Conservation (phyloP, 2,113 vertebrate genomes). For the Pterophyllum scalare region DNA sequence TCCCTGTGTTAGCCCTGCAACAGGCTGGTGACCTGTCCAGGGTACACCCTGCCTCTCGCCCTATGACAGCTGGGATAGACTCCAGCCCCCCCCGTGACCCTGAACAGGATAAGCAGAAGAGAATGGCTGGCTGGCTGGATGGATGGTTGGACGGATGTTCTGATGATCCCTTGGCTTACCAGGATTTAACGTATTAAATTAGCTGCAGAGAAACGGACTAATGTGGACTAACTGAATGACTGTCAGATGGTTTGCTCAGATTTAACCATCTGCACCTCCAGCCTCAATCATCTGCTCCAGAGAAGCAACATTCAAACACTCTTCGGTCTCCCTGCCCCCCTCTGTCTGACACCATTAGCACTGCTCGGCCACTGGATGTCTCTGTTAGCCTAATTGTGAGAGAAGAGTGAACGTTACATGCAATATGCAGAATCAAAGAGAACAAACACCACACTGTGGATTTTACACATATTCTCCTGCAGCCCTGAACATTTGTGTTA, state of each 20-base stretch:
- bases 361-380: constrained; percentile 67
- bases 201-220: not conserved
- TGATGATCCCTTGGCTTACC: not conserved
- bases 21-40: too few species aligned
- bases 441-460: not conserved
- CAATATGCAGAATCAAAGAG: not conserved
- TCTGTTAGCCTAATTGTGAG: constrained; percentile 51
- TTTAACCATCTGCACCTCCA: not conserved
- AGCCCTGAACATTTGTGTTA: constrained; percentile 42
- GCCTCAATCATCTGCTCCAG: not conserved
- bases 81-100: too few species aligned
- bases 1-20: too few species aligned
- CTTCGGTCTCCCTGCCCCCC: not conserved
- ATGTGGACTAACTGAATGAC: not conserved
- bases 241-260: not conserved
- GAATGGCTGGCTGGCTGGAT: too few species aligned
- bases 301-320: not conserved
- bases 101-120: too few species aligned
- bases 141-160: not conserved
- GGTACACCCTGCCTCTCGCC: too few species aligned
- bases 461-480: not conserved
- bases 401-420: not conserved
- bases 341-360: not conserved
- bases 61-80: too few species aligned
- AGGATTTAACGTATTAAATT: not conserved